Conservation (phyloP, 2,888 invertebrate genomes). For the Eurytoma californica region DNA sequence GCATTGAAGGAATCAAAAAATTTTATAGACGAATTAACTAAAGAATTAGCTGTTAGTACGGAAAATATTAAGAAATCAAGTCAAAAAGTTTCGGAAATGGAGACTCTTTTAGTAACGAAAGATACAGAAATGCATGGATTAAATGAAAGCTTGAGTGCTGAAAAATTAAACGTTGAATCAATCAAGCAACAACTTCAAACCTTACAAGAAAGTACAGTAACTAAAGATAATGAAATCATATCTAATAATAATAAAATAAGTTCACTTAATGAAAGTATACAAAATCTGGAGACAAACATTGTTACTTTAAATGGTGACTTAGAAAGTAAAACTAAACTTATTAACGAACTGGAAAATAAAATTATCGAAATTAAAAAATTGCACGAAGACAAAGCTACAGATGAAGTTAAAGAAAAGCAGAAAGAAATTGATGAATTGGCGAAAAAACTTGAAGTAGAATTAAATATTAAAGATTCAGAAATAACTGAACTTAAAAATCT, state of each 20-base stretch:
- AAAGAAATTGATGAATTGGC: conserved; percentile 61
- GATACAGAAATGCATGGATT: conserved; percentile 59
- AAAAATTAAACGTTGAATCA: conserved; percentile 71
- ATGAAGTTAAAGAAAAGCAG: conserved; percentile 40
- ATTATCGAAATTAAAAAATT: conserved; percentile 75
- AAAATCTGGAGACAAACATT: conserved; percentile 62
- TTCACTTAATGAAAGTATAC: conserved; percentile 76
- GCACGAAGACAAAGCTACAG: conserved; percentile 20
- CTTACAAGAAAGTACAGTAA: conserved; percentile 76
- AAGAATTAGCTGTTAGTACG: conserved; percentile 50
- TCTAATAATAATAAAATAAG: conserved; percentile 77
- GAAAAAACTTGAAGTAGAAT: conserved; percentile 72
- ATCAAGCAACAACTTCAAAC: conserved; percentile 47
- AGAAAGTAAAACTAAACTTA: conserved; percentile 67
- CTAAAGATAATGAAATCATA: conserved; percentile 76
- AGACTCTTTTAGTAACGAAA: conserved; percentile 53
- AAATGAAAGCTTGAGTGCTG: conserved; percentile 75
- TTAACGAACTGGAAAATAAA: conserved; percentile 75
- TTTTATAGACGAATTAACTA: conserved; percentile 47
- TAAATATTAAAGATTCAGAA: conserved; percentile 68
- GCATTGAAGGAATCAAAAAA: conserved; percentile 60
- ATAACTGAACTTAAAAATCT: conserved; percentile 46
- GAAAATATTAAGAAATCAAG: conserved; percentile 50
- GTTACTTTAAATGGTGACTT: conserved; percentile 58
- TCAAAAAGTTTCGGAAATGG: conserved; percentile 53